Percentiles rank a stretch among this genome's conserved stretches.
phyloP scores from a whole-genome alignment of 2,888 invertebrate genomes.

The Megamerina dolium region DNA sequence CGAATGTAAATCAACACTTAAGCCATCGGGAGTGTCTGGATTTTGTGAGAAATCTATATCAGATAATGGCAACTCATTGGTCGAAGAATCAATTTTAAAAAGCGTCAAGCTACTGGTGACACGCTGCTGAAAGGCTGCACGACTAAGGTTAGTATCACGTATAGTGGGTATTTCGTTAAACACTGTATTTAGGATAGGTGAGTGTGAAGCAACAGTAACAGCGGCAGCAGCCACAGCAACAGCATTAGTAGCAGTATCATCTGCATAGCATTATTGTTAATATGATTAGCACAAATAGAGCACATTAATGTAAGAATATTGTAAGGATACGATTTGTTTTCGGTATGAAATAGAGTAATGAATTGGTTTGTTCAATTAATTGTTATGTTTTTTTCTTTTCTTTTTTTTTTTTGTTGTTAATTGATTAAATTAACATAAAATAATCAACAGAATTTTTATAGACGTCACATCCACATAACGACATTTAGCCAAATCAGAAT shows the following conservation, averaged over 20 bases:
- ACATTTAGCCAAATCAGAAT: no score
- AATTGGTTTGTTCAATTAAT: no score
- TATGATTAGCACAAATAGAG: no score
- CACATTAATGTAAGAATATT: no score
- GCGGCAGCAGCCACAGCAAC: not conserved
- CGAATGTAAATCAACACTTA: constrained; percentile 10
- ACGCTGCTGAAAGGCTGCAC: constrained; percentile 34
- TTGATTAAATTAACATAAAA: no score
- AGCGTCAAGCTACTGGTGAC: constrained; percentile 39
- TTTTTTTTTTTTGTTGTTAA: no score
- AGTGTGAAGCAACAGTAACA: not conserved
- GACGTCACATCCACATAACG: no score
- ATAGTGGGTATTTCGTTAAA: constrained; percentile 27
- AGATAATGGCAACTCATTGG: constrained; percentile 63
- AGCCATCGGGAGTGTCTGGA: constrained; percentile 40
- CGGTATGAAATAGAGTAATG: constrained; percentile 1
- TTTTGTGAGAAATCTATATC: constrained; percentile 53
- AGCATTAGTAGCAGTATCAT: not conserved
- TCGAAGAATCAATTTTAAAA: constrained; percentile 55
- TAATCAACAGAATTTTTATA: no score
- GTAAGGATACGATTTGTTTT: not conserved
- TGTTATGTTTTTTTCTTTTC: no score
- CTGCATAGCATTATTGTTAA: no score
- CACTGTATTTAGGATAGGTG: constrained; percentile 6
- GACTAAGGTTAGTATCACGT: constrained; percentile 21